A percentile compares a stretch with the other conserved stretches of the same genome.
Evolutionary conservation across 1,140 invertebrate species (phyloP).

Genomic region (Drosophila cardini): DNA sequence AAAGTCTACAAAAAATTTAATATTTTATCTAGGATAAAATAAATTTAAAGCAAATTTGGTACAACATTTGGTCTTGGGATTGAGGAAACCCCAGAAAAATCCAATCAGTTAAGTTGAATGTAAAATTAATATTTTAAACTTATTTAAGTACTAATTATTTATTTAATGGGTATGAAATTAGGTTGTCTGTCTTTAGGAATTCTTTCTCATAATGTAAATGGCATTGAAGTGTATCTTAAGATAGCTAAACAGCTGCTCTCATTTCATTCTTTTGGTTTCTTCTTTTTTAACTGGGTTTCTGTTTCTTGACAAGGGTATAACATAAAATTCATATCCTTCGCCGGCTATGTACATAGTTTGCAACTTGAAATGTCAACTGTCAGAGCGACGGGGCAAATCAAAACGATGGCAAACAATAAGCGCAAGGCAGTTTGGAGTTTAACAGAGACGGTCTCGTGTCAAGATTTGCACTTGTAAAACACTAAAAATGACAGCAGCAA

Average conservation of each 20-base stretch:
- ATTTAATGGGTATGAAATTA: too few species aligned
- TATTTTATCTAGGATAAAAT: too few species aligned
- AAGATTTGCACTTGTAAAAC: constrained; percentile 76
- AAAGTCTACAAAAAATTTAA: too few species aligned
- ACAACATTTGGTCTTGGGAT: too few species aligned
- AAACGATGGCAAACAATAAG: constrained; percentile 72
- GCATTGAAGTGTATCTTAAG: not conserved
- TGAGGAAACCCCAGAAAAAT: too few species aligned
- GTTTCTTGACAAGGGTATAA: constrained; percentile 33
- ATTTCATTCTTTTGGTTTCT: constrained; percentile 15
- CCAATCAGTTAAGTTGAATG: too few species aligned
- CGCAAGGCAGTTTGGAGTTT: constrained; percentile 2
- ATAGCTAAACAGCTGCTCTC: not conserved
- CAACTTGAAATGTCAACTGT: constrained; percentile 75
- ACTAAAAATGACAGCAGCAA: constrained; percentile 60
- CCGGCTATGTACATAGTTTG: constrained; percentile 49
- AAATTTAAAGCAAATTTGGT: too few species aligned
- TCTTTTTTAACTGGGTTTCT: constrained; percentile 10
- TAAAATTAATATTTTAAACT: too few species aligned
- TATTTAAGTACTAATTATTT: too few species aligned
- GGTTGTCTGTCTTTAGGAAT: too few species aligned
- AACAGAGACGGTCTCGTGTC: constrained; percentile 44
- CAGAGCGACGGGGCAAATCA: constrained; percentile 64
- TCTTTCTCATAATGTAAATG: not conserved
- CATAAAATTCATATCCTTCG: constrained; percentile 59